A percentile compares a stretch with the other conserved stretches of the same genome.
These are phyloP conservation scores for Corythoichthys haematopterus DNA, from an alignment of 2,113 vertebrate species.

Conservation along the genomic window DNA sequence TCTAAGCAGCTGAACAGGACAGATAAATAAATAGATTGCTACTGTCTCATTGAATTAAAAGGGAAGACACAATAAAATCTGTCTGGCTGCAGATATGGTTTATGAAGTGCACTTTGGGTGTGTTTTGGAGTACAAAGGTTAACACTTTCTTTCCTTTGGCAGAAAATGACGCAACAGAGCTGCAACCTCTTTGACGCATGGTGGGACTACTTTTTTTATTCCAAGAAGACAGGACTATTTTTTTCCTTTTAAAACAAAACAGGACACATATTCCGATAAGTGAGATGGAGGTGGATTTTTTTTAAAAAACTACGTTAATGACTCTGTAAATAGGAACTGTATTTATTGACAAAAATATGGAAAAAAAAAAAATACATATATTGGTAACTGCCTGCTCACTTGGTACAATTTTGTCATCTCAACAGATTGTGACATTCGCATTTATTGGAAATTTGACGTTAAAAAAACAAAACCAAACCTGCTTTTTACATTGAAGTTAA, in stretches of 20 bases:
- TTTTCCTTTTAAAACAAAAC: neutral
- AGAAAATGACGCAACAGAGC: constrained; percentile 58
- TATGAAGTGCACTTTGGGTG: neutral
- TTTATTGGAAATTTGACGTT: too few species aligned
- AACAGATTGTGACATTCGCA: neutral
- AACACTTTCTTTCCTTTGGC: constrained; percentile 11
- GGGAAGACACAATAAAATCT: neutral
- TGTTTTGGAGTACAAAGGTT: constrained; percentile 26
- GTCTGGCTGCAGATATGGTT: constrained; percentile 12
- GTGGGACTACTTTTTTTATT: neutral
- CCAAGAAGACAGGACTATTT: neutral
- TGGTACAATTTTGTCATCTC: neutral
- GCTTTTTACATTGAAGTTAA: too few species aligned
- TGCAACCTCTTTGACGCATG: constrained; percentile 43
- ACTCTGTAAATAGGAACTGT: constrained; percentile 34
- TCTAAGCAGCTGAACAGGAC: too few species aligned
- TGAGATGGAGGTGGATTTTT: neutral
- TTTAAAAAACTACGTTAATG: neutral
- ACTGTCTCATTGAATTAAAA: neutral
- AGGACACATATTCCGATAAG: too few species aligned
- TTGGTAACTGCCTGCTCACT: neutral
- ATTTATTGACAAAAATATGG: constrained; percentile 43
- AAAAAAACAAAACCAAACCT: too few species aligned
- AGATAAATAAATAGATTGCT: neutral
- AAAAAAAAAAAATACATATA: neutral